Base-by-base conservation (phyloP, 2,888 invertebrate species). In the Odontothrips loti region DNA sequence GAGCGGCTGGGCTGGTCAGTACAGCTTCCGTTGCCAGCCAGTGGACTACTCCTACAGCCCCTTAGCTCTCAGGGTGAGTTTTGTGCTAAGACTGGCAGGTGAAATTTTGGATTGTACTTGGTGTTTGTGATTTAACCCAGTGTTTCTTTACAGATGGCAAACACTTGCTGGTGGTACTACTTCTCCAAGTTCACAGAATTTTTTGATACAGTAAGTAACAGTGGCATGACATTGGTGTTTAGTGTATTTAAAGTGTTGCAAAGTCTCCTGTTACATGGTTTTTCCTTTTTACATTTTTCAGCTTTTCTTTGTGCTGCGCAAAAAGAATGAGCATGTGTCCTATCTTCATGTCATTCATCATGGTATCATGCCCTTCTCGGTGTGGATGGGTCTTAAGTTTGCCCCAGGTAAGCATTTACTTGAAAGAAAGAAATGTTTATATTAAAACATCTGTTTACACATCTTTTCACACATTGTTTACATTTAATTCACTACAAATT, bases 181-280 rank as follows among this genome's bases (percentile, higher is more conserved):
- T 93, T 98, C 88, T 96, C 97, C 86, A 98, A 98, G 89, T 97
- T 97, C 89, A 96, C 97, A 85, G 98, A 98, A 89, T 96, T 98
- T 88, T 93, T 96, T 87, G 98, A 98, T 90, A 98, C 98, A 86
- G 93, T 97, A 86, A 90, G 90, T 88, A 81, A 47, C 17, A n/a
- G n/a, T n/a, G n/a, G n/a, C n/a, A n/a, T n/a, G n/a, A n/a, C n/a
- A n/a, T n/a, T n/a, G n/a, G n/a, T n/a, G n/a, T n/a, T n/a, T n/a
- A n/a, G n/a, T n/a, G n/a, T n/a, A n/a, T n/a, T n/a, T n/a, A n/a
- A n/a, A n/a, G n/a, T n/a, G n/a, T n/a, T n/a, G n/a, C n/a, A n/a
- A n/a, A n/a, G n/a, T n/a, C 23, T 2, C 51, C 11, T 58, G 15
- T 81, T 9, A 15, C 51, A 15, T 51, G 12, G 48, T 11, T 51